Percentiles rank a stretch among this genome's conserved stretches.
Conservation (phyloP, 2,888 invertebrate genomes). For the Eumacrocentrus americanus region DNA sequence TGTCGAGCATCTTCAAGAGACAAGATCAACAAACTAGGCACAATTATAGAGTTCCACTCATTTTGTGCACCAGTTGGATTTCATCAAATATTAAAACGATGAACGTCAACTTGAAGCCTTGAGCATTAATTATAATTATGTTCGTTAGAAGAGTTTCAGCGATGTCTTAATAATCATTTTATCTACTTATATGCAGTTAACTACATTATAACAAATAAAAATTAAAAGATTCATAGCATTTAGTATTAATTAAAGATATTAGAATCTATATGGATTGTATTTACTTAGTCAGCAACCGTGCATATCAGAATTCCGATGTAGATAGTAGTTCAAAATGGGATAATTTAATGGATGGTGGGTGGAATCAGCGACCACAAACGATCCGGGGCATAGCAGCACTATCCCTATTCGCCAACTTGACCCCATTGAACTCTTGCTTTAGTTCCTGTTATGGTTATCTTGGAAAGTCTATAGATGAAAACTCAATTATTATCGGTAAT, state of each 20-base stretch:
- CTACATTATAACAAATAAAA: neutral
- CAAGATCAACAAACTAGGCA: too few relatives aligned
- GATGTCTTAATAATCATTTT: neutral
- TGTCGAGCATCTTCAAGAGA: too few relatives aligned
- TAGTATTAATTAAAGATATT: too few relatives aligned
- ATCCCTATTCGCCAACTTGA: neutral
- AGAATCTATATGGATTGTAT: too few relatives aligned
- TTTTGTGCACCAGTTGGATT: too few relatives aligned
- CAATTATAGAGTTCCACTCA: too few relatives aligned
- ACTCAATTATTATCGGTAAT: constrained; percentile 7
- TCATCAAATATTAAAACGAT: neutral
- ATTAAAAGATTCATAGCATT: neutral
- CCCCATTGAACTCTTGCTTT: neutral
- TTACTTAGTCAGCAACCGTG: neutral
- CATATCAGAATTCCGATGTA: neutral
- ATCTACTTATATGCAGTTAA: neutral
- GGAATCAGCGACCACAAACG: neutral
- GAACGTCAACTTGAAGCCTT: neutral
- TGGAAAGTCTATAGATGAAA: neutral
- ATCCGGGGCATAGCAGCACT: too few relatives aligned
- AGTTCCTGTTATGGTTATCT: neutral
- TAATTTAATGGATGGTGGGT: neutral
- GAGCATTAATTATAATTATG: neutral
- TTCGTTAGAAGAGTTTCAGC: neutral
- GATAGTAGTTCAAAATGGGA: neutral